Evolutionary conservation across 2,113 vertebrate species (phyloP), one percentile per base, ranked within the genome.

Genomic region (Gasterosteus aculeatus): DNA sequence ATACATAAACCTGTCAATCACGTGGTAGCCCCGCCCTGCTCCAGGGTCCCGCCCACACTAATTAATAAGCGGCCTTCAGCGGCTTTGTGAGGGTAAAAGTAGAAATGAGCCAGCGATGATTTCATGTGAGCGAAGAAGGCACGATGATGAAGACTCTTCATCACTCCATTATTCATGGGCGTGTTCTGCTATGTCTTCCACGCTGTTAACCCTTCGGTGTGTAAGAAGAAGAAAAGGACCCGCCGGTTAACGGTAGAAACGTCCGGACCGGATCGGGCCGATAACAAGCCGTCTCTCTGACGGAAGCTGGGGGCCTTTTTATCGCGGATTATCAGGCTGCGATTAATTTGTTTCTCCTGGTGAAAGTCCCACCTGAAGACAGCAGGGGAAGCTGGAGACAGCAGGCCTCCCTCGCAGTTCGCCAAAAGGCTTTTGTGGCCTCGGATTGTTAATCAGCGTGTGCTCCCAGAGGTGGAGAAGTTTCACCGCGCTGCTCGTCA

Each of bases 351-450:
- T 72, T 42, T n/a, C 22, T 63, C n/a, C 47, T 73, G 26, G 69
- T 73, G 26, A 69, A 77, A 81, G 60, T 65, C 70, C 26, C 67
- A 69, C 38, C 41, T 54, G 54, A 15, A 75, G 58, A 41, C 39
- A 38, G 60, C 59, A 63, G 64, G 53, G 42, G 16, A 75, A 59
- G 64, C 62, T 22, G 56, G 42, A n/a, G 33, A 33, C 72, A 56
- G 64, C 62, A 16, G 56, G 44, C 41, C 61, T 62, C n/a, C 38
- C 33, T 69, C 42, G 33, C 15, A 46, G 67, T 29, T 70, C 11
- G 58, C 62, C 64, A 73, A 51, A 63, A 69, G 42, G 5, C 16
- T 15, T 62, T 74, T 66, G 42, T 60, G n/a, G 9, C 66, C 62
- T 58, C 19, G 59, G 42, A 54, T 73, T 62, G 69, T 31, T 35